phyloP scores from a whole-genome alignment of 2,113 vertebrate genomes.

The Chionis minor region DNA sequence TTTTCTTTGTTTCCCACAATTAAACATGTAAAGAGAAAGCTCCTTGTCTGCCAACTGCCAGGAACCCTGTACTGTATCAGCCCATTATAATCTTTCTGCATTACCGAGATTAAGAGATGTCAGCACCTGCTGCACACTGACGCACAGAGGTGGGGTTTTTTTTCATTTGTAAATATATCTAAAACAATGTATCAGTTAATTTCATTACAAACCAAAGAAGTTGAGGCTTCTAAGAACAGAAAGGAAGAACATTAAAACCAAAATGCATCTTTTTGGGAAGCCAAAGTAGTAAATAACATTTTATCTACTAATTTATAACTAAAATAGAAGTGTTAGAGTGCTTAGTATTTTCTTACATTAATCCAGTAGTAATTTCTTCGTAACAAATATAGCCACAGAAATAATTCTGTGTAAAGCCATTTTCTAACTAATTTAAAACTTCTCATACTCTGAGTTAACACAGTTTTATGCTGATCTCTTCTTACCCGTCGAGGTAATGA shows the following conservation, averaged over 20 bases:
- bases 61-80: neutral
- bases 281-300: neutral
- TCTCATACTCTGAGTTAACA: slow-evolving; percentile 24
- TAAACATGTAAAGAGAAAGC: neutral
- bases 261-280: neutral
- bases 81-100: neutral
- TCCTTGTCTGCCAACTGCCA: neutral
- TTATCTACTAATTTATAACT: neutral
- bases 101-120: neutral
- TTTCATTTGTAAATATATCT: neutral
- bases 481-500: slow-evolving; percentile 37
- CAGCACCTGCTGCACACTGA: neutral
- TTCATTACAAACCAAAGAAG: neutral
- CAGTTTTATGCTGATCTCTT: slow-evolving; percentile 22
- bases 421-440: slow-evolving; percentile 43
- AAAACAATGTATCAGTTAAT: neutral
- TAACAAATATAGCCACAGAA: neutral
- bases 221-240: neutral
- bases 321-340: neutral
- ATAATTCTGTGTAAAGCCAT: neutral
- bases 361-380: neutral
- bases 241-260: neutral
- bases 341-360: neutral
- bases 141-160: neutral
- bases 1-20: neutral